Base-by-base conservation (phyloP, 2,888 invertebrate species). In the Heteromurus nitidus region DNA sequence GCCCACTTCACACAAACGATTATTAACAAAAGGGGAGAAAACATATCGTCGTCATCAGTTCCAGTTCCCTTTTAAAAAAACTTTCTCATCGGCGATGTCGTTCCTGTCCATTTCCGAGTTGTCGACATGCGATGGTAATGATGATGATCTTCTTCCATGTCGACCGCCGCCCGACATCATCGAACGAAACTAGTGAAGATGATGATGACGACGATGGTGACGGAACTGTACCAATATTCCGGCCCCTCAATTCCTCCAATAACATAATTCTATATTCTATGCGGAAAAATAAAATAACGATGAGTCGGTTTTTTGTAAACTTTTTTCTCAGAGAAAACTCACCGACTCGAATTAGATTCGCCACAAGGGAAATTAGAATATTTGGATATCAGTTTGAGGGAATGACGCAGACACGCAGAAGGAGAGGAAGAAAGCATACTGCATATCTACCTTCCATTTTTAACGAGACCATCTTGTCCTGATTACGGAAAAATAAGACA, bases 331-430 rank as follows among this genome's bases (percentile, higher is more conserved):
- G 28, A 24, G n/a, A 50, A 44, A 26, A 22, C 24, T 3, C 18
- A 65, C 16, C 2, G 55, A 69, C 47, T 30, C n/a, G 42, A 60
- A 31, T 74, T 62, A 64, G 64, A 74, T 47, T 64, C 31, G 74
- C 74, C 74, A 53, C 74, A 60, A 44, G 74, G 74, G 74, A 74
- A 74, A 74, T 74, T 74, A 74, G 42, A 58, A 58, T 9, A 58
- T 50, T 50, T 50, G 50, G 50, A n/a, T 50, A 50, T 50, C 13
- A 36, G 36, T 36, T 36, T 36, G 36, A 36, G 36, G n/a, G 36
- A 36, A 36, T 13, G 36, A 36, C 36, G 36, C 5, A 36, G 13
- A 36, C n/a, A n/a, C n/a, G n/a, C n/a, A n/a, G n/a, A n/a, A n/a
- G n/a, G n/a, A n/a, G n/a, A n/a, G n/a, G n/a, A n/a, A n/a, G n/a